These are phyloP conservation scores for Euschistus heros DNA, from an alignment of 1,140 invertebrate genomes.

Conservation along the genomic window DNA sequence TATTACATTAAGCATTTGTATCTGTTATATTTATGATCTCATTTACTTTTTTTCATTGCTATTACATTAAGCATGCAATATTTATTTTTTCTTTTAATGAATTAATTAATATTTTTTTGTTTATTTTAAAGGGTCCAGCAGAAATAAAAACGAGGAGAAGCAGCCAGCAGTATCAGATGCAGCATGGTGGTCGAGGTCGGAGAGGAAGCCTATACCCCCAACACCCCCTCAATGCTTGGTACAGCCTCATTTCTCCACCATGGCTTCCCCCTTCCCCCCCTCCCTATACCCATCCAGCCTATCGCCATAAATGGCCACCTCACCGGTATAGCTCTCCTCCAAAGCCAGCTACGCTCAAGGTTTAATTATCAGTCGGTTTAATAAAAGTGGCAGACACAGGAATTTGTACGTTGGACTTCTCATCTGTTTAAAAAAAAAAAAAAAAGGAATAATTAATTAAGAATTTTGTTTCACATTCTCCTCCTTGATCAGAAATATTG, in stretches of 20 bases:
- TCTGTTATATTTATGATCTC: no score
- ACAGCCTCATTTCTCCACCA: constrained; percentile 28
- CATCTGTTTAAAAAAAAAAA: constrained; percentile 1
- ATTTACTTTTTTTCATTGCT: no score
- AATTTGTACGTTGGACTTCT: constrained; percentile 2
- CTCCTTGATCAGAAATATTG: constrained; percentile 14
- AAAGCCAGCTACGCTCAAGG: constrained; percentile 5
- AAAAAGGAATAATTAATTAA: background rate
- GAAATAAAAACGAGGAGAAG: constrained; percentile 22
- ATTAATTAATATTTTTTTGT: background rate
- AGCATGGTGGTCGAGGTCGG: background rate
- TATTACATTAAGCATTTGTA: no score
- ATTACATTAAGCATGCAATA: no score
- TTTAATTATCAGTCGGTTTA: background rate
- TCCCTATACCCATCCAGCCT: constrained; percentile 26
- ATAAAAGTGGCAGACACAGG: background rate
- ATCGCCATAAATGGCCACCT: constrained; percentile 5
- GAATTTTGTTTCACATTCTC: background rate
- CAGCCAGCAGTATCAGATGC: constrained; percentile 17
- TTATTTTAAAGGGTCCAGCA: constrained; percentile 19
- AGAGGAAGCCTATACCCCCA: background rate
- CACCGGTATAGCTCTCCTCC: constrained; percentile 1
- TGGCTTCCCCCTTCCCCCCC: constrained; percentile 28
- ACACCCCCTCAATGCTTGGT: constrained; percentile 25
- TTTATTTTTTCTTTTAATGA: background rate